Evolutionary conservation across 2,888 invertebrate species (phyloP), one percentile per base, ranked within the genome.

Genomic region (Drosophila falleni): DNA sequence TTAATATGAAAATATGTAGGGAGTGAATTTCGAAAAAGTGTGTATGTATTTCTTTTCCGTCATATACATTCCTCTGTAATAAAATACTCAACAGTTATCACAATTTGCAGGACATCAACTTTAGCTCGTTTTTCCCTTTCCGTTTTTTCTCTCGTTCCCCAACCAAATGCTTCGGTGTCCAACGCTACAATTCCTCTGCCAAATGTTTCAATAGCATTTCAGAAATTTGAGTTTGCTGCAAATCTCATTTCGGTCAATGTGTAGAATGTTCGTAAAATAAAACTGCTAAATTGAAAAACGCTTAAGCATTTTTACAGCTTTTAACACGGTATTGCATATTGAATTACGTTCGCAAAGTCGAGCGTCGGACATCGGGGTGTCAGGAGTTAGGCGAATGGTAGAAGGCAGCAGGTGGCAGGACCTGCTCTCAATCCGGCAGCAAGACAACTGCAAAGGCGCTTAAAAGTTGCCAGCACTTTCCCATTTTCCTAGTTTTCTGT

Each of bases 261-360:
- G 72, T 15, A 51, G 54, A 60, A 29, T 55, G 64, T 56, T 46
- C 70, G 80, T 71, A 75, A 88, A 86, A 86, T 75, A 84, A 84
- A 84, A 88, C 88, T 75, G 83, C 63, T 66, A 89, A 86, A 86
- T 86, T 86, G 86, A 80, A 89, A 86, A 89, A 89, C 86, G 86
- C 87, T 86, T 86, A 84, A 89, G 74, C 78, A 86, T 89, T 86
- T 86, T 87, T 81, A 86, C 87, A 84, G 89, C 88, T 88, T 86
- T 88, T 80, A 84, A 70, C 84, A 84, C 74, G 75, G 83, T 51
- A 74, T 72, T 78, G 86, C 87, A 89, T 84, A 86, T 86, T 87
- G 89, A 89, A 89, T 86, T 86, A 86, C 89, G 78, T 68, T 84
- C 67, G 56, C 49, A 61, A 51, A 44, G 46, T 68, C 51, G 51